These are phyloP conservation scores for Anguilla megastoma DNA, from an alignment of 2,797 vertebrate genomes.

Conservation along the genomic window DNA sequence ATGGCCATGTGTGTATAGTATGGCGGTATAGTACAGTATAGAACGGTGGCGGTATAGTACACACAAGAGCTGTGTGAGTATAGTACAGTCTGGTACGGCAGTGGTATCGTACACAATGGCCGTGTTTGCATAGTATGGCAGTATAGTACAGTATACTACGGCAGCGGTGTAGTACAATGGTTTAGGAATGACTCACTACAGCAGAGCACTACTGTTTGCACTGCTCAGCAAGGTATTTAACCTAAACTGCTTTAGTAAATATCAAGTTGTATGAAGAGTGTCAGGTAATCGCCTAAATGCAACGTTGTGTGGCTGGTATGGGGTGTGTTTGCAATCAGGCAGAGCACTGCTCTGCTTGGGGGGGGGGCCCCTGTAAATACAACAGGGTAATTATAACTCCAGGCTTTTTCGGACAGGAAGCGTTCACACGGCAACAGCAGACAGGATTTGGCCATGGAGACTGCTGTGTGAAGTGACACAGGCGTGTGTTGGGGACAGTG, in stretches of 20 bases:
- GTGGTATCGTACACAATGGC: neutral
- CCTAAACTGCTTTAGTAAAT: neutral
- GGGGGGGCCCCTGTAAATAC: conserved; percentile 31
- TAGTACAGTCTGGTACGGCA: neutral
- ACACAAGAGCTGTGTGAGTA: neutral
- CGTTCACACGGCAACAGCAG: neutral
- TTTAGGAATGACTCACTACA: too few relatives aligned
- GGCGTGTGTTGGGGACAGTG: too few relatives aligned
- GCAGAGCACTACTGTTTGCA: too few relatives aligned
- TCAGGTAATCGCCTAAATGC: neutral
- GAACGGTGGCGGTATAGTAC: neutral
- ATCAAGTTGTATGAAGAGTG: neutral
- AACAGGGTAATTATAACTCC: conserved; percentile 3
- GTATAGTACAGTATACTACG: neutral
- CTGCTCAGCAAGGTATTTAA: too few relatives aligned
- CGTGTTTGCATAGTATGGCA: neutral
- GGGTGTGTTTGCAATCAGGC: neutral
- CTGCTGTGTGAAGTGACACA: neutral
- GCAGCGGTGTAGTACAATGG: neutral
- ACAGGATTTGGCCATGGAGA: neutral
- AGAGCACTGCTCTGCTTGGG: neutral
- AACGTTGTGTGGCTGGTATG: neutral
- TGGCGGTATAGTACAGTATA: neutral
- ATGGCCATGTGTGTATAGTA: neutral
- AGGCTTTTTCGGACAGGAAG: neutral